Conservation (phyloP, 2,113 vertebrate genomes). For the Toxotes chatareus region DNA sequence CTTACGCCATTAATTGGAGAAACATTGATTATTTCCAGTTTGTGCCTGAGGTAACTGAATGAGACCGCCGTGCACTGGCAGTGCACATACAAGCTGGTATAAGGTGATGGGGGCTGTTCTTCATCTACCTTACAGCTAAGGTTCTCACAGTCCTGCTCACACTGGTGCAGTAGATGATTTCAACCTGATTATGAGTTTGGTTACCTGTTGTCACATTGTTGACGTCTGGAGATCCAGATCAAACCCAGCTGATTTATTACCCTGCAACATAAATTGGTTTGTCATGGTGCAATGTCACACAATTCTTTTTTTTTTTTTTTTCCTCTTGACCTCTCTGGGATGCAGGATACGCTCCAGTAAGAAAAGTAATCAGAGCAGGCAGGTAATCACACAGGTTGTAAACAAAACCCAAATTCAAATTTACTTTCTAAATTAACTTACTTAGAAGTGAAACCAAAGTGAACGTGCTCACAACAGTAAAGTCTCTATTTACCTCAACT, state of each 20-base stretch:
- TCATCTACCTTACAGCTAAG: not conserved
- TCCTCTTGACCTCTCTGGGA: too few relatives aligned
- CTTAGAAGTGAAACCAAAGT: too few relatives aligned
- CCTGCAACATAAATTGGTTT: not conserved
- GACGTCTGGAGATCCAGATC: not conserved
- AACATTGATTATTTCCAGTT: constrained; percentile 19
- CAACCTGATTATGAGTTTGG: not conserved
- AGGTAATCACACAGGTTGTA: too few relatives aligned
- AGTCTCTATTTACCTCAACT: too few relatives aligned
- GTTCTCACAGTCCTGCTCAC: not conserved
- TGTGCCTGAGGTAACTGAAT: constrained; percentile 4
- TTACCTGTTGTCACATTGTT: not conserved
- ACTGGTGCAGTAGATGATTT: not conserved
- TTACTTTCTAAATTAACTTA: too few relatives aligned
- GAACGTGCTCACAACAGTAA: too few relatives aligned
- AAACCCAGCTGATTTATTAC: not conserved
- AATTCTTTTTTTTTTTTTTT: too few relatives aligned
- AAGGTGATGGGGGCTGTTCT: not conserved
- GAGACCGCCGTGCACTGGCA: not conserved
- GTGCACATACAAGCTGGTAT: not conserved
- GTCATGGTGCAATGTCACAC: not conserved
- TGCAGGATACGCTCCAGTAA: too few relatives aligned
- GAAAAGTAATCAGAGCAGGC: too few relatives aligned
- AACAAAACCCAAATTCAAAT: too few relatives aligned
- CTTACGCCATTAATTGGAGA: constrained; percentile 3